phyloP scores from a whole-genome alignment of 2,888 invertebrate genomes.

The Pyrrhosoma nymphula region DNA sequence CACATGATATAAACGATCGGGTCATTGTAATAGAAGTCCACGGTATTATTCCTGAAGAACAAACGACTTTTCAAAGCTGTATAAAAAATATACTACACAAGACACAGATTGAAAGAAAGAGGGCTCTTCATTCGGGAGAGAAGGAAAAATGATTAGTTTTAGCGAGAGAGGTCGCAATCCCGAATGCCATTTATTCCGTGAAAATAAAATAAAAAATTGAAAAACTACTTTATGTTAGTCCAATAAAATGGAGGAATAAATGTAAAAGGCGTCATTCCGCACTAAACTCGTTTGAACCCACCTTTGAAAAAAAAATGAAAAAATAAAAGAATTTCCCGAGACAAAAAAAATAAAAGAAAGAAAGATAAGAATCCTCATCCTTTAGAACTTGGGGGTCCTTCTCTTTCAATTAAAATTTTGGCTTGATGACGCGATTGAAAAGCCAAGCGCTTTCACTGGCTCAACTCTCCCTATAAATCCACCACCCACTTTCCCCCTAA shows the following conservation, averaged over 20 bases:
- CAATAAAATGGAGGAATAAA: conserved; percentile 61
- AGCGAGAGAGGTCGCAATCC: conserved; percentile 56
- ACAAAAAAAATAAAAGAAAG: neutral
- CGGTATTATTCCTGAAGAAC: conserved; percentile 2
- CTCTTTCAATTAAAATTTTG: conserved; percentile 67
- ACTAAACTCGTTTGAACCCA: conserved; percentile 61
- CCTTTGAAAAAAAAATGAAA: neutral
- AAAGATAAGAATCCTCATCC: conserved; percentile 56
- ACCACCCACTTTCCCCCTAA: neutral
- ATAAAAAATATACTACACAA: neutral
- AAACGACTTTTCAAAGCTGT: neutral
- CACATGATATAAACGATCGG: neutral
- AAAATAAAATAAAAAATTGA: neutral
- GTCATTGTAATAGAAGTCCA: neutral
- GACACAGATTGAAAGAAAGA: neutral
- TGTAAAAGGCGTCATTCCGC: conserved; percentile 64
- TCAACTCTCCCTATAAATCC: neutral
- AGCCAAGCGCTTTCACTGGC: conserved; percentile 59
- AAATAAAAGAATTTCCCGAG: conserved; percentile 40
- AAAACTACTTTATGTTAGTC: conserved; percentile 64
- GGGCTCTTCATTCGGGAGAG: neutral
- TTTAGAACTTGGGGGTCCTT: conserved; percentile 58
- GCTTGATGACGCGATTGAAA: conserved; percentile 67
- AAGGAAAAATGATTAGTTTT: conserved; percentile 55
- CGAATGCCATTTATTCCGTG: conserved; percentile 48